Evolutionary conservation across 2,113 vertebrate genomes (phyloP).

Genomic region (Cynopterus brachyotis): DNA sequence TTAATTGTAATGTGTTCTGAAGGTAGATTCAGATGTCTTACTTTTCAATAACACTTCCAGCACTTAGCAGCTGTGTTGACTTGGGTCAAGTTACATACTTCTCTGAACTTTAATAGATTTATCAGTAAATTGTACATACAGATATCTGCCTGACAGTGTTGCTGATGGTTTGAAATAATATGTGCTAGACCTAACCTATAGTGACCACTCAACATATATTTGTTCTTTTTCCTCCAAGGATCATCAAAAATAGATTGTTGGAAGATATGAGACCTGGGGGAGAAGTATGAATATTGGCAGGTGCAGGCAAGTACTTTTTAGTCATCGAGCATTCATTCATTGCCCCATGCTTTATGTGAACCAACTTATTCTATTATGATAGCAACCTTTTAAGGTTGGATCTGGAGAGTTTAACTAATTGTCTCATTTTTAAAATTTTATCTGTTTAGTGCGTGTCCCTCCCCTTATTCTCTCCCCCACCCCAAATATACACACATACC

Average conservation of each 20-base stretch:
- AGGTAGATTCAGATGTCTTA: background rate
- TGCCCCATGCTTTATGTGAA: background rate
- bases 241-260: background rate
- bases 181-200: background rate
- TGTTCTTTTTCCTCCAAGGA: background rate
- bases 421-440: background rate
- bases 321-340: background rate
- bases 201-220: background rate
- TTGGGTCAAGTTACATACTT: background rate
- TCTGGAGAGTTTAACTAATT: background rate
- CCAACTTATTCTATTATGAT: background rate
- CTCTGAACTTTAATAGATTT: background rate
- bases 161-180: background rate
- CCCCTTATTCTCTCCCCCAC: accelerated
- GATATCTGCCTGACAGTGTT: background rate
- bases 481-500: background rate
- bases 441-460: background rate
- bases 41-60: background rate
- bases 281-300: background rate
- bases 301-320: background rate
- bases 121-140: background rate
- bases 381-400: background rate
- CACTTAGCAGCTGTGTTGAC: background rate
- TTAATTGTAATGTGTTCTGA: background rate
- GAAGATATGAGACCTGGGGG: background rate